phyloP scores from a whole-genome alignment of 92 coral and sea anemone genomes.

The Parazoanthus atlanticus region DNA sequence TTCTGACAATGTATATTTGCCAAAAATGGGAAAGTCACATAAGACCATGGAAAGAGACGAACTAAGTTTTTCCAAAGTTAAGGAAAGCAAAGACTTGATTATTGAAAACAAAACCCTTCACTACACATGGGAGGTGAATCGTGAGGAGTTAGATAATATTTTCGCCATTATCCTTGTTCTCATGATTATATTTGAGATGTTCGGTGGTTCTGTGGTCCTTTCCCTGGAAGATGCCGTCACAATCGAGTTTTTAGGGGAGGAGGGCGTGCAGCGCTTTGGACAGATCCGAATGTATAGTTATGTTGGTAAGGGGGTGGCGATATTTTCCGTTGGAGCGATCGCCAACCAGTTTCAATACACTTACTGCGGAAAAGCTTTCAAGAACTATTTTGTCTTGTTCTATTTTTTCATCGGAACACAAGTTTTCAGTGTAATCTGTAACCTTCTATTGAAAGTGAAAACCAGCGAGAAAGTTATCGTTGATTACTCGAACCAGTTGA shows the following conservation, averaged over 20 bases:
- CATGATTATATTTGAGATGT: conserved; percentile 36
- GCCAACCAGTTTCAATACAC: background rate
- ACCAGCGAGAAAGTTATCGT: background rate
- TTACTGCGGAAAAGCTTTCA: background rate
- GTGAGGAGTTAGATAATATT: conserved; percentile 31
- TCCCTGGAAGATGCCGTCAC: conserved; percentile 41
- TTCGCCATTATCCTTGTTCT: conserved; percentile 20
- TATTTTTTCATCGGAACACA: background rate
- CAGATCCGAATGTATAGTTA: background rate
- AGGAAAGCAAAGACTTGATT: background rate
- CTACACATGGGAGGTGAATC: conserved; percentile 31
- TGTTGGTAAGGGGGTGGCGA: background rate
- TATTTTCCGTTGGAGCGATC: background rate
- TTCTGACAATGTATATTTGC: background rate
- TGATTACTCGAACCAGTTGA: background rate
- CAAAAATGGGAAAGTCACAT: background rate
- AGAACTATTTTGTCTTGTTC: background rate
- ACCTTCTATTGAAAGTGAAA: background rate
- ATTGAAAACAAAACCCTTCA: background rate
- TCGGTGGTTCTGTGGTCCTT: conserved; percentile 36
- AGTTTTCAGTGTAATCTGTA: background rate
- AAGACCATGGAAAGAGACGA: background rate
- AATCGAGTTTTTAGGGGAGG: conserved; percentile 38
- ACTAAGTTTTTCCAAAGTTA: background rate
- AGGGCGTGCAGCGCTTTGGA: background rate